Conservation (phyloP, 2,113 vertebrate species). For the Micromys minutus region DNA sequence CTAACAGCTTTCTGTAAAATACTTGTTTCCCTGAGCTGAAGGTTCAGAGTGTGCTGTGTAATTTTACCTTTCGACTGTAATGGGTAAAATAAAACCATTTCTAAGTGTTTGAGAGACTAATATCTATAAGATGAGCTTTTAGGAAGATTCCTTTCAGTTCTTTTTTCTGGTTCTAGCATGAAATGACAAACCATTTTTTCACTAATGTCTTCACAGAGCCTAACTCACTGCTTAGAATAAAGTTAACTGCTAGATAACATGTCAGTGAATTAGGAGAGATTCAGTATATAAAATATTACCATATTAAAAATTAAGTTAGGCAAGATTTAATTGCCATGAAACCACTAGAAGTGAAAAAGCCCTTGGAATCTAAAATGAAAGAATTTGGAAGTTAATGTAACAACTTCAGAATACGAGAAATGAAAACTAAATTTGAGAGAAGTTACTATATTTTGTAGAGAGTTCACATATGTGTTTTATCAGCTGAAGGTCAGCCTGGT, state of each 20-base stretch:
- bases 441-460: not conserved
- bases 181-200: not conserved
- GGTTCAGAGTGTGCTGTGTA: not conserved
- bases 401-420: conserved; percentile 37
- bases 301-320: conserved; percentile 53
- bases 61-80: not conserved
- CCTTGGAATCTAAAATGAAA: not conserved
- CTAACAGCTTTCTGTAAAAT: conserved; percentile 18
- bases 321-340: conserved; percentile 25
- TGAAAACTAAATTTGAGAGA: conserved; percentile 19
- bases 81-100: conserved; percentile 21
- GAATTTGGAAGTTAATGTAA: conserved; percentile 19
- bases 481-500: not conserved
- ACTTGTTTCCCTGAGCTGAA: not conserved
- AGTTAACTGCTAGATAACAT: conserved; percentile 39
- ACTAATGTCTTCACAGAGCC: not conserved
- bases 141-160: not conserved
- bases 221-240: conserved; percentile 25
- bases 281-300: conserved; percentile 11
- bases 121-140: not conserved
- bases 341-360: not conserved
- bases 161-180: conserved; percentile 2
- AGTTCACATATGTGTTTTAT: not conserved
- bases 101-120: not conserved
- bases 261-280: not conserved